Percentiles rank a stretch among this genome's conserved stretches.
phyloP scores from a whole-genome alignment of 2,888 invertebrate genomes.

The Julus scandinavius region DNA sequence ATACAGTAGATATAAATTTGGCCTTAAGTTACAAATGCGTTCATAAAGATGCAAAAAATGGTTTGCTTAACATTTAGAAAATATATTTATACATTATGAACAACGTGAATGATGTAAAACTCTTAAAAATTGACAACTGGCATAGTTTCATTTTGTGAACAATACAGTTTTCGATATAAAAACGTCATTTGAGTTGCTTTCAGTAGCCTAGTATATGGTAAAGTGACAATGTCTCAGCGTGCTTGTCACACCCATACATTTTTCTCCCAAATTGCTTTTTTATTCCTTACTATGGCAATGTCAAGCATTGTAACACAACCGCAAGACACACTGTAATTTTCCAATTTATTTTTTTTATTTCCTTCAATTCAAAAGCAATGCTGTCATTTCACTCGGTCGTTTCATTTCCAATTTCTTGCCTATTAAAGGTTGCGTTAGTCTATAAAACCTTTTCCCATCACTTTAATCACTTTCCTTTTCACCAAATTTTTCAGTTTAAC shows the following conservation, averaged over 20 bases:
- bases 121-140: not conserved
- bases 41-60: no score
- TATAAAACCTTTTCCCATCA: constrained; percentile 22
- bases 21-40: no score
- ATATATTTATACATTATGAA: no score
- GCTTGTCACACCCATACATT: not conserved
- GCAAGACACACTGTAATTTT: constrained; percentile 37
- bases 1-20: no score
- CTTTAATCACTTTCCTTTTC: constrained; percentile 42
- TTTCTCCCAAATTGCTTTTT: not conserved
- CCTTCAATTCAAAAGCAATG: constrained; percentile 28
- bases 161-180: not conserved
- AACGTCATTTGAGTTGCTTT: not conserved
- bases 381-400: constrained; percentile 32
- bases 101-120: not conserved
- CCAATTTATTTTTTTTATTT: not conserved
- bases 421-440: constrained; percentile 22
- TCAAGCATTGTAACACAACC: not conserved
- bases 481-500: constrained; percentile 28
- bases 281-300: not conserved
- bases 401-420: constrained; percentile 39
- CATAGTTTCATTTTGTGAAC: not conserved
- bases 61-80: no score
- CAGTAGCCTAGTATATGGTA: not conserved
- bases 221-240: not conserved